Percentiles rank a stretch among this genome's conserved stretches.
phyloP scores from a whole-genome alignment of 2,888 invertebrate species.

The Hoplodrina ambigua region DNA sequence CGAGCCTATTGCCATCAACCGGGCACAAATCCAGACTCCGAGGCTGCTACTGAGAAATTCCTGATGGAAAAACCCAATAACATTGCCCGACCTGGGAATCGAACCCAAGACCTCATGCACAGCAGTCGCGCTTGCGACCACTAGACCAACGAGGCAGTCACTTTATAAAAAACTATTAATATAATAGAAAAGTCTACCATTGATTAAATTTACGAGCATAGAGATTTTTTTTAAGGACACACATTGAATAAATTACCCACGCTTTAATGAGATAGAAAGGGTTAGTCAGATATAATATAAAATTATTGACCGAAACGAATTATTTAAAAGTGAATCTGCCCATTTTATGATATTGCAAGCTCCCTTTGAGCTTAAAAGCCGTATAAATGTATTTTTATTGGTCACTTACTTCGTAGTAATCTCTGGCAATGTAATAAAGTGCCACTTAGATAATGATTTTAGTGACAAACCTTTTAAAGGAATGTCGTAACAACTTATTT shows the following conservation, averaged over 20 bases:
- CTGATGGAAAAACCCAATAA: too few relatives aligned
- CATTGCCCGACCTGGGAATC: too few relatives aligned
- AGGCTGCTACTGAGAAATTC: too few relatives aligned
- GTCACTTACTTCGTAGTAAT: conserved; percentile 71
- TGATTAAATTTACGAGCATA: conserved; percentile 1
- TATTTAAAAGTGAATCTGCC: conserved; percentile 63
- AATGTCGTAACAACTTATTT: conserved; percentile 50
- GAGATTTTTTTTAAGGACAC: conserved; percentile 7
- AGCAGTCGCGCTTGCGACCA: too few relatives aligned
- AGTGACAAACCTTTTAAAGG: conserved; percentile 55
- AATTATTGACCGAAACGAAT: conserved; percentile 67
- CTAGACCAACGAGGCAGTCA: too few relatives aligned
- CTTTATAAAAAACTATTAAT: not conserved
- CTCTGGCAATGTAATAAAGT: conserved; percentile 66
- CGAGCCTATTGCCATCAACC: too few relatives aligned
- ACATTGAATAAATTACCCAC: conserved; percentile 38
- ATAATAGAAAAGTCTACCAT: not conserved
- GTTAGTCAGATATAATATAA: conserved; percentile 52
- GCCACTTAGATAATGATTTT: conserved; percentile 63
- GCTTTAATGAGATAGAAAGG: conserved; percentile 48
- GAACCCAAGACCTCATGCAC: too few relatives aligned
- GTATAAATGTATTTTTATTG: conserved; percentile 71
- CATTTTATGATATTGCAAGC: conserved; percentile 68
- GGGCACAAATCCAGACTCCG: too few relatives aligned
- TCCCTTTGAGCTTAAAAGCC: conserved; percentile 62